Evolutionary conservation across 1,140 invertebrate genomes (phyloP).

Genomic region (Capitella teleta): DNA sequence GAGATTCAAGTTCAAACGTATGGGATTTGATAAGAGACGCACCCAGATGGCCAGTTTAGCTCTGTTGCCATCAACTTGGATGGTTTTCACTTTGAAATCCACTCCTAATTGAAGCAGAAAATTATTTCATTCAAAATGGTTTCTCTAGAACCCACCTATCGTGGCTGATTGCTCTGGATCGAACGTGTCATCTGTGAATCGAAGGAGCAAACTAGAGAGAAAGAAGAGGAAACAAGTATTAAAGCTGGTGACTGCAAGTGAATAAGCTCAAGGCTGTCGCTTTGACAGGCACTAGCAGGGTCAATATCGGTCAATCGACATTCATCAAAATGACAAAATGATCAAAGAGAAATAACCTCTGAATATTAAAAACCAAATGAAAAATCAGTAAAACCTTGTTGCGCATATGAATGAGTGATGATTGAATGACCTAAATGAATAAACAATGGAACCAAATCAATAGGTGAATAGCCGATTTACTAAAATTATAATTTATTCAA

Average conservation of each 20-base stretch:
- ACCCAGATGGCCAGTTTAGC: slow-evolving; percentile 80
- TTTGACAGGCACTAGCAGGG: background rate
- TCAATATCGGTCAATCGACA: background rate
- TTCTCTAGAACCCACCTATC: slow-evolving; percentile 52
- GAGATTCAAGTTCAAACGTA: background rate
- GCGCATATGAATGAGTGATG: too few relatives aligned
- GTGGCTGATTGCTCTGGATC: slow-evolving; percentile 84
- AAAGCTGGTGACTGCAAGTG: background rate
- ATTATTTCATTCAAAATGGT: background rate
- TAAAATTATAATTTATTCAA: too few relatives aligned
- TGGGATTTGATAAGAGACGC: slow-evolving; percentile 8
- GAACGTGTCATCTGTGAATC: slow-evolving; percentile 93
- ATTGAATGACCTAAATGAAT: too few relatives aligned
- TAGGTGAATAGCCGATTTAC: too few relatives aligned
- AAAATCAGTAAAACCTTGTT: background rate
- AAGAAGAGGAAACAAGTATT: background rate
- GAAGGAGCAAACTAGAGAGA: slow-evolving; percentile 65
- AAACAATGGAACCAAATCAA: too few relatives aligned
- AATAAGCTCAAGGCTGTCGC: background rate
- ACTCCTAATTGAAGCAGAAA: slow-evolving; percentile 24
- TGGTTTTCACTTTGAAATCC: slow-evolving; percentile 48
- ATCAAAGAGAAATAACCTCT: background rate
- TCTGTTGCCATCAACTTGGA: slow-evolving; percentile 78
- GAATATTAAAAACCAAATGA: background rate
- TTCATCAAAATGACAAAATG: background rate